Evolutionary conservation across 2,797 vertebrate species (phyloP), one percentile per base, ranked within the genome.

Genomic region (Peromyscus melanophrys): DNA sequence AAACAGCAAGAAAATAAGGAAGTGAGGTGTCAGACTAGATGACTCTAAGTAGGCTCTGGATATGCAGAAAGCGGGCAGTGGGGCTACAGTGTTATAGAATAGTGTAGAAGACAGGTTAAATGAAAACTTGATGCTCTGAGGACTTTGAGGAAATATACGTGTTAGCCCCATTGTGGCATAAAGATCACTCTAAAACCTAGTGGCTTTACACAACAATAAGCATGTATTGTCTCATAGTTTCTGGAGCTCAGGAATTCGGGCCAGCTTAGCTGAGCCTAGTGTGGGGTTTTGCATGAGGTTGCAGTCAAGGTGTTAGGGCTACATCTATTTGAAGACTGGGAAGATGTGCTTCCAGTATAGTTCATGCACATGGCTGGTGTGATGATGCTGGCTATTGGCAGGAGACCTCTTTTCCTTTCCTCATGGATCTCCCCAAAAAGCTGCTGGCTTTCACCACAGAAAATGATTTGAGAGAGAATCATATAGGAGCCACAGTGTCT

Each of bases 1-100:
- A 93, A 57, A 57, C 9, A 90, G 40, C n/a, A 87, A 94, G 13
- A 55, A 96, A 71, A 59, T 69, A 91, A 90, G 27, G 69, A 84
- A 89, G 80, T 67, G 65, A 78, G 4, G 43, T 9, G 34, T 43
- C 34, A 49, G 67, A 37, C 43, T n/a, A 40, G 78, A 46, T 57
- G 61, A 82, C 61, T 97, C 57, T 67, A 78, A 96, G 61, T 49
- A 55, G 49, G 6, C 37, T 91, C 55, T 92, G 67, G 55, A 21
- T 92, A 6, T 86, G 31, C 59, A 87, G 92, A 89, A 69, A 91
- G 59, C 82, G 43, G 57, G 19, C 40, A 86, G 57, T 57, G 29
- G 91, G 34, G 59, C 46, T 11, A 77, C 43, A 69, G 55, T 46
- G 19, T 63, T 80, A 10, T 61, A 73, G 77, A 82, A 78, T 34